Conservation (phyloP, 2,113 vertebrate species). For the Lipotes vexillifer region DNA sequence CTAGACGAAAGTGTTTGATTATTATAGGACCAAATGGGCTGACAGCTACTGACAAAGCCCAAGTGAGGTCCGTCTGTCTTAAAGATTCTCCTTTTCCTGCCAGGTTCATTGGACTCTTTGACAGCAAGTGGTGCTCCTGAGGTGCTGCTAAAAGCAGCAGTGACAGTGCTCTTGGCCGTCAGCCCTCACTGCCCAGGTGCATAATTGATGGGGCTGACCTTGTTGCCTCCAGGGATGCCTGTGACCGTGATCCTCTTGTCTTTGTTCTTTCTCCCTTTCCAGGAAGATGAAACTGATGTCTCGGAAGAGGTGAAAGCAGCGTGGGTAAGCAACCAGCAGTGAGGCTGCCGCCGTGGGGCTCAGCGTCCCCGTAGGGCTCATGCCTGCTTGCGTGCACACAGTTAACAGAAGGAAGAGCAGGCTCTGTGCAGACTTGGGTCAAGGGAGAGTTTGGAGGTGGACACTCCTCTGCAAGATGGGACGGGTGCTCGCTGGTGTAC, state of each 20-base stretch:
- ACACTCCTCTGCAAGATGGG: not conserved
- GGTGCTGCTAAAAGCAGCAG: not conserved
- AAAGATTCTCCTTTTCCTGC: not conserved
- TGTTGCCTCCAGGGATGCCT: not conserved
- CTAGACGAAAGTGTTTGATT: not conserved
- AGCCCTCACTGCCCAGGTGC: not conserved
- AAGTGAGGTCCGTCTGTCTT: not conserved
- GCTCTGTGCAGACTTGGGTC: not conserved
- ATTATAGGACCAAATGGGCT: not conserved
- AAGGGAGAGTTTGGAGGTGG: not conserved
- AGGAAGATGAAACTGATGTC: conserved; percentile 81
- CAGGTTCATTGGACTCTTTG: not conserved
- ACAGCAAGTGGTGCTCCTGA: not conserved
- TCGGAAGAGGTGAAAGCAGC: conserved; percentile 76
- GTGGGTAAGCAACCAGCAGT: conserved; percentile 72
- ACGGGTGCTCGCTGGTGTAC: not conserved
- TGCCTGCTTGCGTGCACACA: not conserved
- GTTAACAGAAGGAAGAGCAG: not conserved
- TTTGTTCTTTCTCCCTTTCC: conserved; percentile 23
- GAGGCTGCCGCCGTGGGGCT: not conserved
- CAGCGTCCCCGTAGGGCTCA: not conserved
- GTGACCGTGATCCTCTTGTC: not conserved
- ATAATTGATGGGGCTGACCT: not conserved
- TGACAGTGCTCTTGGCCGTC: not conserved
- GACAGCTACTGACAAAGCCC: not conserved